These are phyloP conservation scores for Drosophila monieri DNA, from an alignment of 2,888 invertebrate species.

Conservation along the genomic window DNA sequence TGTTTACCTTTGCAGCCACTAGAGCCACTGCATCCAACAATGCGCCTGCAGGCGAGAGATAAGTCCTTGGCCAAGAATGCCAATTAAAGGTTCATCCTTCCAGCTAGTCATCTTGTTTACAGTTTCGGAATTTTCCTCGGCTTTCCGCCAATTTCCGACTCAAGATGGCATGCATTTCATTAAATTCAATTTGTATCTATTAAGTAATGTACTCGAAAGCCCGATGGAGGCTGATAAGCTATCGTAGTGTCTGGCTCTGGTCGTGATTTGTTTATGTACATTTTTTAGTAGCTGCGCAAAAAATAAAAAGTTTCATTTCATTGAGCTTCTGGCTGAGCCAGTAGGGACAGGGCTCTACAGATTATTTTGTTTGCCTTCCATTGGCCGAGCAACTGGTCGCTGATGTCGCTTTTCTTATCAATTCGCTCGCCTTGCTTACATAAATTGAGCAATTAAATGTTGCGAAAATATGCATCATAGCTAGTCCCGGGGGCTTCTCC, in stretches of 20 bases:
- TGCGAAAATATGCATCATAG: conserved; percentile 30
- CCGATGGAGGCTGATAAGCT: conserved; percentile 61
- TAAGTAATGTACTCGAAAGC: conserved; percentile 36
- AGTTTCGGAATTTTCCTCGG: conserved; percentile 26
- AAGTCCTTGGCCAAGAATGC: conserved; percentile 37
- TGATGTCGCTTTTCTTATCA: conserved; percentile 31
- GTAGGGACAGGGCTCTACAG: conserved; percentile 14
- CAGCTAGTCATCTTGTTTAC: conserved; percentile 27
- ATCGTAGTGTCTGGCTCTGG: conserved; percentile 28
- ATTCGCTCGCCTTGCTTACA: conserved; percentile 33
- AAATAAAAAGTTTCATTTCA: conserved; percentile 46
- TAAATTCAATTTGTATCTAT: conserved; percentile 74
- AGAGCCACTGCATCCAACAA: too few species aligned
- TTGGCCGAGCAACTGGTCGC: not conserved
- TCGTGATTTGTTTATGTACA: conserved; percentile 58
- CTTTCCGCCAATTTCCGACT: conserved; percentile 11
- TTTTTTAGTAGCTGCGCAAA: conserved; percentile 61
- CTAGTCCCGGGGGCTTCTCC: conserved; percentile 11
- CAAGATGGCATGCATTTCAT: conserved; percentile 52
- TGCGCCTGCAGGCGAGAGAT: conserved; percentile 38
- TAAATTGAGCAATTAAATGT: conserved; percentile 44
- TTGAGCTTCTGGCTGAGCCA: not conserved
- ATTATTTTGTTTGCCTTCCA: conserved; percentile 35
- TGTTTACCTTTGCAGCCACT: conserved; percentile 48
- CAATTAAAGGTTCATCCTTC: conserved; percentile 52